Conservation (phyloP, 2,888 invertebrate species). For the Drosophila mimica region DNA sequence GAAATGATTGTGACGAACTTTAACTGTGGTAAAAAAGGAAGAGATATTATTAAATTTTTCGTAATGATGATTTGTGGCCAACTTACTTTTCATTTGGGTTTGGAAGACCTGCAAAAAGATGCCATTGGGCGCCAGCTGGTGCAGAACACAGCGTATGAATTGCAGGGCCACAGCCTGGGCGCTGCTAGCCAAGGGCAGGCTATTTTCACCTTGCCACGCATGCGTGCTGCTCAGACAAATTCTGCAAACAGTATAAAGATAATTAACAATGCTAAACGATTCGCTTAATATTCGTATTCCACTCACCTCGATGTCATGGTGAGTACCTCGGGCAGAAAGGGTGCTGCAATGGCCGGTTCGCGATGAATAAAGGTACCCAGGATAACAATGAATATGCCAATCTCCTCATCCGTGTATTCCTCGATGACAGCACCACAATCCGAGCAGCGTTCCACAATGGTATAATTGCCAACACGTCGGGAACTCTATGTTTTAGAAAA, state of each 20-base stretch:
- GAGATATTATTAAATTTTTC: neutral
- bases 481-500: slow-evolving; percentile 85
- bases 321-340: slow-evolving; percentile 95
- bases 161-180: slow-evolving; percentile 98
- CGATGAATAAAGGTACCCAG: slow-evolving; percentile 98
- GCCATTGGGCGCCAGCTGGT: slow-evolving; percentile 98
- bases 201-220: slow-evolving; percentile 95
- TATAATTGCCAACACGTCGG: slow-evolving; percentile 89
- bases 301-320: slow-evolving; percentile 93
- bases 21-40: slow-evolving; percentile 70
- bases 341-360: slow-evolving; percentile 97
- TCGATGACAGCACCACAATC: slow-evolving; percentile 96
- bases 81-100: slow-evolving; percentile 92
- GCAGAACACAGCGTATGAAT: slow-evolving; percentile 97
- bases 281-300: neutral
- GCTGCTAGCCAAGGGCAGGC: slow-evolving; percentile 96
- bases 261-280: neutral
- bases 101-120: slow-evolving; percentile 98
- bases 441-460: slow-evolving; percentile 89
- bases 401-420: slow-evolving; percentile 98
- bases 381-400: slow-evolving; percentile 96
- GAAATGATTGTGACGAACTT: slow-evolving; percentile 92
- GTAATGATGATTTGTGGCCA: neutral
- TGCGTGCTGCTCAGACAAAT: slow-evolving; percentile 89
- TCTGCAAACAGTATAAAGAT: slow-evolving; percentile 24